Base-by-base conservation (phyloP, 2,113 vertebrate genomes). In the Tauraco erythrolophus region DNA sequence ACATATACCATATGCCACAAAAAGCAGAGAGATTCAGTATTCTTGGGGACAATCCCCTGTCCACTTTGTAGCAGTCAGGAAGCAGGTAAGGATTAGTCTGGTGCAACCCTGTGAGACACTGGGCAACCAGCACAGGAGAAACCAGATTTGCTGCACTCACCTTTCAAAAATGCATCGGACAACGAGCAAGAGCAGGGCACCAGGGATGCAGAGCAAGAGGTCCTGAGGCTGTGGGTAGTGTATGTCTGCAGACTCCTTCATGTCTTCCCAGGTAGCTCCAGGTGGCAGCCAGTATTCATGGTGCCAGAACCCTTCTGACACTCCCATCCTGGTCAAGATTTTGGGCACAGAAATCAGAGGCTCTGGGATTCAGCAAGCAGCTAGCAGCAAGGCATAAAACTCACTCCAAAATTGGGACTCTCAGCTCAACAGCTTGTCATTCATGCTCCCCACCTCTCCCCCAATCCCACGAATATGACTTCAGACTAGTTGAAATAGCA, bases 281-380 rank as follows among this genome's bases (percentile, higher is more conserved):
- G 98, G 97, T 37, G 98, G 98, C 50, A 99, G 97, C 98, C 98
- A 99, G 88, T 96, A 98, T 51, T 98, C 86, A 33, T 98, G 96
- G 84, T 95, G 89, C 98, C 98, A 99, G 56, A 99, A 93, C 97
- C 96, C 97, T 78, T 98, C 89, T 48, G 18, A 54, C 53, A 64
- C 17, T 27, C 72, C 68, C 91, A 89, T 84, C 45, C 51, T 76
- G 46, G 27, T 48, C 41, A 11, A 46, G 65, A 18, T 0, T 1
- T 31, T 35, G 68, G 61, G 57, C 37, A 43, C 53, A 37, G 53
- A 45, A 35, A 82, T 64, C 60, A 72, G 60, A 65, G 46, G 46
- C 75, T 93, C 11, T 4, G 13, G 33, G 74, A 45, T 14, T 7
- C n/a, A 60, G 60, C 39, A 35, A 50, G 60, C 82, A n/a, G 37